A percentile compares a stretch with the other conserved stretches of the same genome.
These are phyloP conservation scores for Phylloscopus whistleri DNA, from an alignment of 2,113 vertebrate genomes.

Conservation along the genomic window DNA sequence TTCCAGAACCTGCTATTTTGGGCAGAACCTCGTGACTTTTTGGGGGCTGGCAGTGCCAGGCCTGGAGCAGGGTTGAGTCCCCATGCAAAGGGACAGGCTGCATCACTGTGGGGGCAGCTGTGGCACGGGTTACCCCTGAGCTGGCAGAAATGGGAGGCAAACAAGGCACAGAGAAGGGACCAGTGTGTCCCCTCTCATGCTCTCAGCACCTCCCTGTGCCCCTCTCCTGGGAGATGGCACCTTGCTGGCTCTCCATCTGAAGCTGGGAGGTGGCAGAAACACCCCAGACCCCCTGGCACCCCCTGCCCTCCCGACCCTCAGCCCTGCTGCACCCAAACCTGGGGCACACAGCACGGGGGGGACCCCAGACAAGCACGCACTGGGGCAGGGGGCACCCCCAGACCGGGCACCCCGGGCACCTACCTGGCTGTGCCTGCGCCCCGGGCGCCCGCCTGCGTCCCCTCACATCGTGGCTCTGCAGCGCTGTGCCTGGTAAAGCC, in stretches of 20 bases:
- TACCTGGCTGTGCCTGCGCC: conserved; percentile 9
- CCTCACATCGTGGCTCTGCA: conserved; percentile 1
- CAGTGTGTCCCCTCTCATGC: not conserved
- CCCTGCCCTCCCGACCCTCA: not conserved
- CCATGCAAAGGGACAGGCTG: not conserved
- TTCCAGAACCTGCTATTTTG: rapidly evolving
- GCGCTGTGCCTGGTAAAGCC: conserved; percentile 1
- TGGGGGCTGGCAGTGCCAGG: not conserved
- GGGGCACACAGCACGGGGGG: rapidly evolving
- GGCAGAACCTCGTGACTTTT: not conserved
- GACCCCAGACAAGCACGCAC: rapidly evolving
- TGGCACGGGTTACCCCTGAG: not conserved
- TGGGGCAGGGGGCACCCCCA: not conserved
- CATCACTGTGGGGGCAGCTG: not conserved
- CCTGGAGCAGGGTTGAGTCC: not conserved
- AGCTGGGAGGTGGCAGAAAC: not conserved
- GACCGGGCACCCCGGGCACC: not conserved
- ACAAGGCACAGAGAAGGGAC: not conserved
- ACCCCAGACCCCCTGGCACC: not conserved
- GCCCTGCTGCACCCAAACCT: not conserved
- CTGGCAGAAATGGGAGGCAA: not conserved
- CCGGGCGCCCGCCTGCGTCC: not conserved
- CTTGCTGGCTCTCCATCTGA: not conserved
- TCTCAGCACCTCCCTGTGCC: not conserved
- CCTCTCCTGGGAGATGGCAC: not conserved